A percentile compares a stretch with the other conserved stretches of the same genome.
Evolutionary conservation across 2,888 invertebrate genomes (phyloP).

Genomic region (Teleogryllus oceanicus): DNA sequence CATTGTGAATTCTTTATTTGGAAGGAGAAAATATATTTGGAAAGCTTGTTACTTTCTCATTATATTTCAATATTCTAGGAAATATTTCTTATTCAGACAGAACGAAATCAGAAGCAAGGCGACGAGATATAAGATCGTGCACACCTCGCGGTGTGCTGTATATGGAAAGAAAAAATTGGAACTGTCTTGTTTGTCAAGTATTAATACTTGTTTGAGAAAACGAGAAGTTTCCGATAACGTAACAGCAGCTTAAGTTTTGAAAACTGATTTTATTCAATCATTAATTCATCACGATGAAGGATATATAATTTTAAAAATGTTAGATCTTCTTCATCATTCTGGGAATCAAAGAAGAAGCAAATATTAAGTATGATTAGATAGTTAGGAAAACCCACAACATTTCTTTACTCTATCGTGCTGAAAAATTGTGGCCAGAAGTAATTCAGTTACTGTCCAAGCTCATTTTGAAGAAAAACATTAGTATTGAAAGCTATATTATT

Average conservation of each 20-base stretch:
- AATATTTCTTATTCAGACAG: constrained; percentile 3
- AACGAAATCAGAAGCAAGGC: neutral
- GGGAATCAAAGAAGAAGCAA: constrained; percentile 40
- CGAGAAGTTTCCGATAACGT: constrained; percentile 21
- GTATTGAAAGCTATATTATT: neutral
- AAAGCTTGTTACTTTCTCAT: too few relatives aligned
- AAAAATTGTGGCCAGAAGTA: neutral
- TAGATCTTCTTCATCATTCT: constrained; percentile 38
- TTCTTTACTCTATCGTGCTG: neutral
- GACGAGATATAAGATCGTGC: neutral
- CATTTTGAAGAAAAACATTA: neutral
- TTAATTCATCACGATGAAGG: constrained; percentile 34
- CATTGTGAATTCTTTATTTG: too few relatives aligned
- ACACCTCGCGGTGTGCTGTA: constrained; percentile 30
- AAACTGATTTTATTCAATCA: constrained; percentile 31
- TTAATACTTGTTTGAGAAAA: constrained; percentile 37
- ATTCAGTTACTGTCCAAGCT: neutral
- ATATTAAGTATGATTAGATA: constrained; percentile 39
- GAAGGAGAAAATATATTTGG: too few relatives aligned
- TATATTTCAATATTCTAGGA: too few relatives aligned
- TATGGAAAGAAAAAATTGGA: constrained; percentile 38
- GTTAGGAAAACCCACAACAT: constrained; percentile 32
- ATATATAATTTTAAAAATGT: constrained; percentile 32
- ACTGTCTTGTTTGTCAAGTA: constrained; percentile 32
- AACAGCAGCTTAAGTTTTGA: constrained; percentile 34